Conservation (phyloP, 1,140 invertebrate genomes). For the Euwallacea fornicatus region DNA sequence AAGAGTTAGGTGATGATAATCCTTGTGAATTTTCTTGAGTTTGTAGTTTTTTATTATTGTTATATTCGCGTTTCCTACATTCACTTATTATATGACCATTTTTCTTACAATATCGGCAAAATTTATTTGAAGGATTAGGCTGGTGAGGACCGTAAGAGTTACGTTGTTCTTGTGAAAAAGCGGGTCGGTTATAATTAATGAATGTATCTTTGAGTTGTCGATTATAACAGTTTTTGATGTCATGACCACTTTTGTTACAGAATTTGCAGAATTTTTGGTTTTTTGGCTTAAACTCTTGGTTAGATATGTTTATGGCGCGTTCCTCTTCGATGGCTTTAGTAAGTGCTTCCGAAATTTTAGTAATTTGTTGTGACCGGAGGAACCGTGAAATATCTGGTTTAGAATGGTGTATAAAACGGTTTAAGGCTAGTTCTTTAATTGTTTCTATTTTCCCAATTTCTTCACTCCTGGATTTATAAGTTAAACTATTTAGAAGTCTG, state of each 20-base stretch:
- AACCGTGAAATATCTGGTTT: slow-evolving; percentile 28
- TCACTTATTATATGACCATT: slow-evolving; percentile 37
- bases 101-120: slow-evolving; percentile 40
- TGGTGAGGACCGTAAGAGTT: not conserved
- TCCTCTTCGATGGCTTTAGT: slow-evolving; percentile 23
- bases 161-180: not conserved
- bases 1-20: slow-evolving; percentile 4
- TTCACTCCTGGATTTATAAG: slow-evolving; percentile 5
- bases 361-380: slow-evolving; percentile 17
- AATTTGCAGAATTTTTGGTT: slow-evolving; percentile 23
- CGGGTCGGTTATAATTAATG: no score
- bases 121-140: slow-evolving; percentile 21
- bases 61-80: slow-evolving; percentile 29
- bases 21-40: not conserved
- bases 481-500: slow-evolving; percentile 21
- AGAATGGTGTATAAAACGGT: slow-evolving; percentile 32
- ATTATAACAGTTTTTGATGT: slow-evolving; percentile 4
- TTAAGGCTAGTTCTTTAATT: slow-evolving; percentile 28
- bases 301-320: slow-evolving; percentile 18
- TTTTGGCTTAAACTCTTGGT: slow-evolving; percentile 16
- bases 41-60: not conserved
- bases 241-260: slow-evolving; percentile 15
- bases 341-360: slow-evolving; percentile 22
- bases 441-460: slow-evolving; percentile 11
- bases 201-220: not conserved